Evolutionary conservation across 2,113 vertebrate species (phyloP), one percentile per base, ranked within the genome.

Genomic region (Otocyon megalotis): DNA sequence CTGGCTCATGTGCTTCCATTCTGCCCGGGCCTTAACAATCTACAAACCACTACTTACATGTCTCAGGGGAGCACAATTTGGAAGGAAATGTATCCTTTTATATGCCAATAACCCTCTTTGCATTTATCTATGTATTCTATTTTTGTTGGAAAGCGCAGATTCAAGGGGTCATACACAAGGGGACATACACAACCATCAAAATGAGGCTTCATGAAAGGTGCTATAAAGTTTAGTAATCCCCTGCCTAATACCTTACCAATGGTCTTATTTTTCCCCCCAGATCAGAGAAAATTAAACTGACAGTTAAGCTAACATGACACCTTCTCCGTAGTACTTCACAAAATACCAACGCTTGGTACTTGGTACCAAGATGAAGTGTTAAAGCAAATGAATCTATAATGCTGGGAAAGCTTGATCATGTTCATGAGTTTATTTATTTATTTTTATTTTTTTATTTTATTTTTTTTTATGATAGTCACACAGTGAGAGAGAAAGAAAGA

Each of bases 21-120:
- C n/a, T 65, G 32, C 62, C 76, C 8, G 1, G 32, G 50, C 1
- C 28, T 4, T 22, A n/a, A 24, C 0, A 3, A 65, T 16, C n/a
- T 37, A 62, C 12, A 69, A 14, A 26, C 8, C 2, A 53, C 9
- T 16, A 37, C 15, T 19, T 2, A 32, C 1, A 10, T 1, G 4
- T 65, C 37, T 90, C 9, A 2, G 2, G 37, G 71, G 53, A 83
- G 13, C 63, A 37, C 30, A 19, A 5, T 12, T 11, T 28, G 76
- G 63, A 90, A 92, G 77, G 17, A 76, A 15, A 14, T 2, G 4
- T 32, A 69, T 10, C 65, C 22, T n/a, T 69, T 83, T 43, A 8
- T 8, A 10, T 15, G 15, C 48, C 62, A 50, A 8, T 43, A 83
- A 20, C 17, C 15, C 13, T 26, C 22, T 63, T 24, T 10, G 82